Base-by-base conservation (phyloP, 2,888 invertebrate species). In the Pasiphila rectangulata region DNA sequence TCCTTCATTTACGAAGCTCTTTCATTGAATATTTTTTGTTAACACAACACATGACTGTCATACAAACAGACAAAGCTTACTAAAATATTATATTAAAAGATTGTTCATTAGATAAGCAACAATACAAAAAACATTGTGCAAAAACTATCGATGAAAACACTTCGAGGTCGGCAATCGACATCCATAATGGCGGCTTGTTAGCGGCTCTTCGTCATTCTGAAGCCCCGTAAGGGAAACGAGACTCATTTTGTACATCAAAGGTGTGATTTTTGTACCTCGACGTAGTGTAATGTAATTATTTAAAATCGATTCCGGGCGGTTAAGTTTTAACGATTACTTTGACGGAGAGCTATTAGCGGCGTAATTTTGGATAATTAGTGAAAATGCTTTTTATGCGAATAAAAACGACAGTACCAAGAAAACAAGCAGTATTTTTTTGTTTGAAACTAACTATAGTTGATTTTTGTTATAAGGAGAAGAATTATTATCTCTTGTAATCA, bases 181-280 rank as follows among this genome's bases (percentile, higher is more conserved):
- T 81, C 80, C 83, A 84, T 82, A 83, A 84, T 74, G 75, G 74
- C 67, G 69, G 66, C 87, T 87, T 86, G 87, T 87, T 87, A 87
- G 80, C 76, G 76, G 69, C 71, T 77, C 79, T 82, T 79, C 82
- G 78, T 80, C 79, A 79, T 79, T 79, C 75, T 34, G 38, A 27
- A 42, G 37, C 17, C 36, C 37, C 37, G 66, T 65, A 69, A 75
- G 72, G 75, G 74, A 76, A 81, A 76, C 68, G 74, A 78, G 76
- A 74, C 75, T 75, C 75, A 81, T 84, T 81, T 83, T 72, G 68
- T 75, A 73, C 75, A 71, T 76, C 72, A 75, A 83, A 83, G 83
- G 84, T 85, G 84, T 85, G 83, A 86, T 84, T 83, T 85, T 63
- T 69, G 66, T 64, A 62, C 64, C 70, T 66, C 67, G 69, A 72